A percentile compares a stretch with the other conserved stretches of the same genome.
Evolutionary conservation across 2,797 vertebrate genomes (phyloP).

Genomic region (Anabacerthia variegaticeps): DNA sequence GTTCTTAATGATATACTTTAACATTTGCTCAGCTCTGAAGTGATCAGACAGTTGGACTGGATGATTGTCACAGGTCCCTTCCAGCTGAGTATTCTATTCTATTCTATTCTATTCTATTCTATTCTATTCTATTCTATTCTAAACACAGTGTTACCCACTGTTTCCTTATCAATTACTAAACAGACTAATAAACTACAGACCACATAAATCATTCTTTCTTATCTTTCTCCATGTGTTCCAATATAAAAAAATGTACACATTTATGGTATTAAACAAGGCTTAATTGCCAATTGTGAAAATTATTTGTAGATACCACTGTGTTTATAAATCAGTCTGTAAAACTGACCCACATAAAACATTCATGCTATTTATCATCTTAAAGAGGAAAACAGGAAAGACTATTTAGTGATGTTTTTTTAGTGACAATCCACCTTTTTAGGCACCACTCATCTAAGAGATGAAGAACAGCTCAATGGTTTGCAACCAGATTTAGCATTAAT

Average conservation of each 20-base stretch:
- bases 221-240: background rate
- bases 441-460: background rate
- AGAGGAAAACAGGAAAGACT: background rate
- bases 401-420: background rate
- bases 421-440: background rate
- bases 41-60: background rate
- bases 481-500: background rate
- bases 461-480: background rate
- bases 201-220: background rate
- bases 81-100: background rate
- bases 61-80: background rate
- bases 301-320: background rate
- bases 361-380: background rate
- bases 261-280: background rate
- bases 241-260: background rate
- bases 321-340: background rate
- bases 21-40: background rate
- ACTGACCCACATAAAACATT: background rate
- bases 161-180: background rate
- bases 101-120: background rate
- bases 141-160: background rate
- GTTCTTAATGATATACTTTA: fast-evolving
- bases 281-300: background rate
- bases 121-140: background rate
- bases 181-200: background rate